These are phyloP conservation scores for Porites lutea DNA, from an alignment of 64 coral and sea anemone genomes.

Conservation along the genomic window DNA sequence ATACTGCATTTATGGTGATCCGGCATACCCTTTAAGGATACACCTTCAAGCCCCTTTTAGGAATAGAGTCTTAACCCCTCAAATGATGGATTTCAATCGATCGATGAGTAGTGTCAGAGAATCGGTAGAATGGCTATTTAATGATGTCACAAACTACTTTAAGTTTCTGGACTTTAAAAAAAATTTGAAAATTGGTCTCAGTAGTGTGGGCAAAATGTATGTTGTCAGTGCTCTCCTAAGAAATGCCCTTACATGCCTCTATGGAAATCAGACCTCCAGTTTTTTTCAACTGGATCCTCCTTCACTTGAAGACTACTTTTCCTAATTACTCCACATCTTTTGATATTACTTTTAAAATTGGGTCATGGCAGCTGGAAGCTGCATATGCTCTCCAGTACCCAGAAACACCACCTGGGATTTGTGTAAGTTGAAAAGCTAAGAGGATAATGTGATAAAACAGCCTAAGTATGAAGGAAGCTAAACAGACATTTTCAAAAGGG, in stretches of 20 bases:
- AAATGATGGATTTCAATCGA: conserved; percentile 7
- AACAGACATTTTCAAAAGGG: too few species aligned
- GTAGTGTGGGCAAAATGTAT: conserved; percentile 18
- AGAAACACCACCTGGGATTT: too few species aligned
- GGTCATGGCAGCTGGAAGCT: too few species aligned
- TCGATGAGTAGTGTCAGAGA: conserved; percentile 56
- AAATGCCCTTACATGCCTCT: conserved; percentile 8
- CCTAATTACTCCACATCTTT: not conserved
- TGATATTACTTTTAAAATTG: not conserved
- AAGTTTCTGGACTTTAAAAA: conserved; percentile 14
- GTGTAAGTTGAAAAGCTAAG: too few species aligned
- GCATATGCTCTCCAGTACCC: too few species aligned
- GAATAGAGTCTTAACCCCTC: conserved; percentile 26
- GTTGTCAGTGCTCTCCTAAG: not conserved
- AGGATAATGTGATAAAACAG: not conserved
- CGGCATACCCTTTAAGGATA: conserved; percentile 43
- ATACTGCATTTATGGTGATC: conserved; percentile 36
- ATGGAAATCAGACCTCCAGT: conserved; percentile 1
- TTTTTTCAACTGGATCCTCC: conserved; percentile 5
- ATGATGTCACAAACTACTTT: conserved; percentile 38
- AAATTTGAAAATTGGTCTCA: not conserved
- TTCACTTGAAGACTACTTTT: conserved; percentile 9
- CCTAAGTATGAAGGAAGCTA: too few species aligned
- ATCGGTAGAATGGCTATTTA: conserved; percentile 47
- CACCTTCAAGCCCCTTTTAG: conserved; percentile 40